phyloP scores from a whole-genome alignment of 2,888 invertebrate species.

The Hybos culiciformis region DNA sequence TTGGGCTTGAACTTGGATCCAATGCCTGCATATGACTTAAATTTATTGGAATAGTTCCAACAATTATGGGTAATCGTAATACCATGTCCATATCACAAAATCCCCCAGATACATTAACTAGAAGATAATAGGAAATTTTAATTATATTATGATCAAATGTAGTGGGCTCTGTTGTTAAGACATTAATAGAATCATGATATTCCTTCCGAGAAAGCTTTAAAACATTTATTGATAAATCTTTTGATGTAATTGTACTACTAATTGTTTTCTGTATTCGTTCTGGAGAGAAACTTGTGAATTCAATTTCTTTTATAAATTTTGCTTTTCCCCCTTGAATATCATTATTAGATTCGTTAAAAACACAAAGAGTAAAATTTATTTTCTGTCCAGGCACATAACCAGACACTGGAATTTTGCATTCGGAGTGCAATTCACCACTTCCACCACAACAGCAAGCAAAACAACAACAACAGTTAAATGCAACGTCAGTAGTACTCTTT shows the following conservation, averaged over 20 bases:
- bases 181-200: conserved; percentile 42
- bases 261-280: neutral
- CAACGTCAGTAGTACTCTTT: neutral
- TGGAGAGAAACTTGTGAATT: conserved; percentile 3
- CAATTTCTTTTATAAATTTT: neutral
- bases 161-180: conserved; percentile 57
- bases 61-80: conserved; percentile 23
- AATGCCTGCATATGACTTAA: conserved; percentile 1
- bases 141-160: conserved; percentile 27
- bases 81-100: conserved; percentile 26
- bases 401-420: conserved; percentile 8
- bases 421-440: neutral
- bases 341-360: neutral
- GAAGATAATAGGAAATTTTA: conserved; percentile 25
- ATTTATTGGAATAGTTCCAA: conserved; percentile 25
- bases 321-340: neutral
- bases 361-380: conserved; percentile 4
- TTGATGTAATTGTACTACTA: too few species aligned
- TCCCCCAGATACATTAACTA: conserved; percentile 25
- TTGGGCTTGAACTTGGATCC: neutral
- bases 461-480: too few species aligned
- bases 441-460: neutral
- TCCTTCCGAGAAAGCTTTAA: conserved; percentile 43
- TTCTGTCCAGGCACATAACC: conserved; percentile 14
- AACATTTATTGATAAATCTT: too few species aligned